Evolutionary conservation across 2,888 invertebrate species (phyloP).

Genomic region (Thecocarcelia acutangulata): DNA sequence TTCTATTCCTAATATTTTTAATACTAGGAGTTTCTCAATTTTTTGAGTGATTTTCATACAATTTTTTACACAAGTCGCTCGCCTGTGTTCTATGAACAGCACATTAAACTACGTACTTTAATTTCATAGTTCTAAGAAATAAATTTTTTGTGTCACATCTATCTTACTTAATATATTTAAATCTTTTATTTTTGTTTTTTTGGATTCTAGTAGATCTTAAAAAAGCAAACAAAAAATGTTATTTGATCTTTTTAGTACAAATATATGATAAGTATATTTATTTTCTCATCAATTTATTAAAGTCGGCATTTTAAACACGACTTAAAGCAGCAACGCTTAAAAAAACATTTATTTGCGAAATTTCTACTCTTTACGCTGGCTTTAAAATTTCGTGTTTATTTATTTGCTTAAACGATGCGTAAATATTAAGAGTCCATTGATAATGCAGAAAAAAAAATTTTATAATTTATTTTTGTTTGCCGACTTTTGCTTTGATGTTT

Average conservation of each 20-base stretch:
- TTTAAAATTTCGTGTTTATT: constrained; percentile 4
- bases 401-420: constrained; percentile 4
- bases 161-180: too few relatives aligned
- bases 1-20: too few relatives aligned
- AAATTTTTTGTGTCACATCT: too few relatives aligned
- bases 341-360: constrained; percentile 8
- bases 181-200: too few relatives aligned
- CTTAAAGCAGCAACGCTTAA: neutral
- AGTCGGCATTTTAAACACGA: constrained; percentile 4
- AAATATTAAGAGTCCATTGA: neutral
- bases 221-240: constrained; percentile 5
- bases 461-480: constrained; percentile 3
- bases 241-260: constrained; percentile 20
- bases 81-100: too few relatives aligned
- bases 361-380: neutral
- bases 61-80: too few relatives aligned
- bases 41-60: too few relatives aligned
- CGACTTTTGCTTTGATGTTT: neutral
- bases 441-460: neutral
- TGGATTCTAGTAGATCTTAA: too few relatives aligned
- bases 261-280: neutral
- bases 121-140: too few relatives aligned
- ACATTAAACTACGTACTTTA: too few relatives aligned
- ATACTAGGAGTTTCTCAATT: too few relatives aligned
- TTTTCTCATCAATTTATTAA: constrained; percentile 27